phyloP scores from a whole-genome alignment of 2,888 invertebrate genomes.

The Rhopalosiphum nymphaeae region DNA sequence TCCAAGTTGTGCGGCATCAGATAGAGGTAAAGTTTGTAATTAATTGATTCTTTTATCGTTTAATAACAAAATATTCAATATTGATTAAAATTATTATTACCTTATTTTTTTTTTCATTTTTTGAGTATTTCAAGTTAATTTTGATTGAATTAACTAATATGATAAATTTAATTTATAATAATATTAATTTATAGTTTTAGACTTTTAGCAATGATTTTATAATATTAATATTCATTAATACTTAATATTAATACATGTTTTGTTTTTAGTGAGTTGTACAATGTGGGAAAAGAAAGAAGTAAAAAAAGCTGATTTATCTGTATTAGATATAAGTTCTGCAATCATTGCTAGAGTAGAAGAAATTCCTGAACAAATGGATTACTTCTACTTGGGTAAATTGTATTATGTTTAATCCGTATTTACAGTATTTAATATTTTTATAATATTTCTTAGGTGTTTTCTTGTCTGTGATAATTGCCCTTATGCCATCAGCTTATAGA shows the following conservation, averaged over 20 bases:
- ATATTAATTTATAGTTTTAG: neutral
- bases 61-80: neutral
- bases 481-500: conserved; percentile 61
- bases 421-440: neutral
- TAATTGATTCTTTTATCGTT: neutral
- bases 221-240: neutral
- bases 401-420: neutral
- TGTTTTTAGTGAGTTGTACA: conserved; percentile 86
- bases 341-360: conserved; percentile 92
- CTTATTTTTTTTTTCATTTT: neutral
- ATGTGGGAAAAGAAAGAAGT: conserved; percentile 93
- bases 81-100: neutral
- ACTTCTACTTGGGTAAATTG: conserved; percentile 77
- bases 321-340: conserved; percentile 93
- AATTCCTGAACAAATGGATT: conserved; percentile 83
- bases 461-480: conserved; percentile 60
- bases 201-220: neutral
- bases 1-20: conserved; percentile 79
- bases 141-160: neutral
- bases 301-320: conserved; percentile 92
- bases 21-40: conserved; percentile 76
- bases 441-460: conserved; percentile 48
- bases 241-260: conserved; percentile 27
- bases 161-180: neutral
- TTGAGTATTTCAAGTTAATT: neutral